Evolutionary conservation across 2,797 vertebrate genomes (phyloP).

Genomic region (Poecilia picta): DNA sequence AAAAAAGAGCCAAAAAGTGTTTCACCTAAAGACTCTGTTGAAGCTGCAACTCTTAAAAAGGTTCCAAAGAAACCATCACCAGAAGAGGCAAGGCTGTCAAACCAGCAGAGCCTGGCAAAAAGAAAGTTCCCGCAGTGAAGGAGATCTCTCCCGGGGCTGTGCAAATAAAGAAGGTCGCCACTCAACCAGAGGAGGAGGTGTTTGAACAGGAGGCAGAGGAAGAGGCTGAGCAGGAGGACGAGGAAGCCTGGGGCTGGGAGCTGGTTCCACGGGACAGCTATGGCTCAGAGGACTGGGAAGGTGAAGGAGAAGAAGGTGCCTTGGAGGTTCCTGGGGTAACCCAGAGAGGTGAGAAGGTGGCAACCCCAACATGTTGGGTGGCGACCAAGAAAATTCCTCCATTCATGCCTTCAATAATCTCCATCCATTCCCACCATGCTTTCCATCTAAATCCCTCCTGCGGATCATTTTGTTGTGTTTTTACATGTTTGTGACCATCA

Average conservation of each 20-base stretch:
- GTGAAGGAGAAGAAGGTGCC: slow-evolving; percentile 73
- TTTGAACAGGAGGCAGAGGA: slow-evolving; percentile 72
- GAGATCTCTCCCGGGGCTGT: slow-evolving; percentile 80
- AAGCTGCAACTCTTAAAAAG: slow-evolving; percentile 71
- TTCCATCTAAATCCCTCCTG: slow-evolving; percentile 20
- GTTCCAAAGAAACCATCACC: slow-evolving; percentile 74
- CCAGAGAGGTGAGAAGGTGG: slow-evolving; percentile 88
- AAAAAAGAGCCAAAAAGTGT: slow-evolving; percentile 68
- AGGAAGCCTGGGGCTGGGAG: slow-evolving; percentile 83
- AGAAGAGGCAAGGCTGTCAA: slow-evolving; percentile 64
- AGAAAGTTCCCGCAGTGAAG: slow-evolving; percentile 66
- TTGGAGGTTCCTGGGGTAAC: slow-evolving; percentile 85
- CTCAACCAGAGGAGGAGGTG: slow-evolving; percentile 80
- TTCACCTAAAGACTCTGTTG: slow-evolving; percentile 76
- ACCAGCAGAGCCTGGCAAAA: slow-evolving; percentile 48
- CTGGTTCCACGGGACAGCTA: slow-evolving; percentile 77
- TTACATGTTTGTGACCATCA: slow-evolving; percentile 15
- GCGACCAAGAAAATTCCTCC: slow-evolving; percentile 65
- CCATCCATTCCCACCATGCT: slow-evolving; percentile 63
- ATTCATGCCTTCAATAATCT: slow-evolving; percentile 73
- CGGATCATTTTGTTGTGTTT: slow-evolving; percentile 7
- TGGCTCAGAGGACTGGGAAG: slow-evolving; percentile 80
- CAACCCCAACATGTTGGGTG: slow-evolving; percentile 68
- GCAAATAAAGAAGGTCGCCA: slow-evolving; percentile 76
- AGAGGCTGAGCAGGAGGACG: slow-evolving; percentile 68